Base-by-base conservation (phyloP, 2,888 invertebrate species). In the Mechanitis messenoides region DNA sequence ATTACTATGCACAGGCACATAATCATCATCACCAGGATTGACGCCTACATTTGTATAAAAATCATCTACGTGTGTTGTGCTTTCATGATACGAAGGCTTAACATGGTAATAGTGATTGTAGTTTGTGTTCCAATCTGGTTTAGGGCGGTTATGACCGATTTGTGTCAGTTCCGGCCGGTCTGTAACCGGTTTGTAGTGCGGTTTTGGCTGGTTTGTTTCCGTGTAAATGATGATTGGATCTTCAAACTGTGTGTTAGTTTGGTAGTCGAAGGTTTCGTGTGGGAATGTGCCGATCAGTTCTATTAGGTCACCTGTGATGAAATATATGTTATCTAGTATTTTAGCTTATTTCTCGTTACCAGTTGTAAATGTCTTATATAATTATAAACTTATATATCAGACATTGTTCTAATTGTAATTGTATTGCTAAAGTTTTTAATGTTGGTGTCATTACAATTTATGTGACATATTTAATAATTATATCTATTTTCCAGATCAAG, bases 201-300 rank as follows among this genome's bases (percentile, higher is more conserved):
- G 85, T 68, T 87, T 85, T 57, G 83, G 80, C 55, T 78, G 74
- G 72, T 74, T 77, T 60, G 74, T 74, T 61, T 90, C 90, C 67
- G 91, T 87, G 87, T 88, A 91, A 71, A 85, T 86, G 73, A 86
- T 84, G 64, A 86, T 83, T 1, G 91, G 91, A 53, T 89, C 90
- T 58, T 90, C 90, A 72, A 81, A 90, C 71, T 89, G 85, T 56
- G 86, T 87, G 76, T 83, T 85, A 64, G 75, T 74, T 74, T 84
- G 85, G 66, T 87, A 86, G 62, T 85, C 85, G 75, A 83, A 90
- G 73, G 78, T 85, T 74, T 90, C 89, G 73, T 89, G 86, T 60
- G 91, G 91, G 65, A 91, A 89, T 74, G 89, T 73, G 5, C 91
- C 91, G 76, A 91, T 90, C 66, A 91, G 79, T 80, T 91, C 86